Percentiles rank a stretch among this genome's conserved stretches.
Conservation (phyloP, 2,113 vertebrate genomes). For the Bubo bubo region DNA sequence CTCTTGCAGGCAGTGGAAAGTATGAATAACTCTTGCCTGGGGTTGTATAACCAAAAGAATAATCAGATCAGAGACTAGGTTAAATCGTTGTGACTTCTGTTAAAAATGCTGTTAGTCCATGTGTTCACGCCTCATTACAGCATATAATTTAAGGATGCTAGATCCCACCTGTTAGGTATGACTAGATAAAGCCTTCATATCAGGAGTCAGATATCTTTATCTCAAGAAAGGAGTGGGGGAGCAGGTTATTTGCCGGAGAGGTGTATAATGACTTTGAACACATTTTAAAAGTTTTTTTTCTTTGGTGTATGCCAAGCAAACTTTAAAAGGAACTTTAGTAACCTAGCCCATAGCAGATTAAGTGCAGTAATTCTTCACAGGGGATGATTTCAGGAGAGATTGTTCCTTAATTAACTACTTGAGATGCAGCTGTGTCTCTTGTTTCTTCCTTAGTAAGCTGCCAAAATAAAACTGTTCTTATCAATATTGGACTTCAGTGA, state of each 20-base stretch:
- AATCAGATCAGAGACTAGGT: background rate
- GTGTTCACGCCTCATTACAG: background rate
- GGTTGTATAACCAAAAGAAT: background rate
- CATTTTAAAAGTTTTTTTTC: background rate
- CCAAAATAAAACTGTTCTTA: background rate
- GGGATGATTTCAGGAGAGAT: background rate
- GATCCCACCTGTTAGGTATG: background rate
- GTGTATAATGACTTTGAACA: background rate
- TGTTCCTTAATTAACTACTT: background rate
- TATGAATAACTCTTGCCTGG: conserved; percentile 53
- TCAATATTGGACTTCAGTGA: background rate
- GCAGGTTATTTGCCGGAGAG: background rate
- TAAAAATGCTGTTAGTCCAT: background rate
- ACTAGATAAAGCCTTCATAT: background rate
- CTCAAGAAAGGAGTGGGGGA: background rate
- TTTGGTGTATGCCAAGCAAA: background rate
- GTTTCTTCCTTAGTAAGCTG: background rate
- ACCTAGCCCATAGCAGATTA: background rate
- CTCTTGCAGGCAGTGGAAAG: conserved; percentile 52
- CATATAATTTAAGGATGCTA: background rate
- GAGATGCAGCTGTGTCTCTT: background rate
- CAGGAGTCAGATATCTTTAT: background rate
- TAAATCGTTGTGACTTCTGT: background rate
- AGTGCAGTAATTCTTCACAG: background rate
- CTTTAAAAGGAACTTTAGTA: background rate